Evolutionary conservation across 2,113 vertebrate species (phyloP).

Genomic region (Tor tambroides): DNA sequence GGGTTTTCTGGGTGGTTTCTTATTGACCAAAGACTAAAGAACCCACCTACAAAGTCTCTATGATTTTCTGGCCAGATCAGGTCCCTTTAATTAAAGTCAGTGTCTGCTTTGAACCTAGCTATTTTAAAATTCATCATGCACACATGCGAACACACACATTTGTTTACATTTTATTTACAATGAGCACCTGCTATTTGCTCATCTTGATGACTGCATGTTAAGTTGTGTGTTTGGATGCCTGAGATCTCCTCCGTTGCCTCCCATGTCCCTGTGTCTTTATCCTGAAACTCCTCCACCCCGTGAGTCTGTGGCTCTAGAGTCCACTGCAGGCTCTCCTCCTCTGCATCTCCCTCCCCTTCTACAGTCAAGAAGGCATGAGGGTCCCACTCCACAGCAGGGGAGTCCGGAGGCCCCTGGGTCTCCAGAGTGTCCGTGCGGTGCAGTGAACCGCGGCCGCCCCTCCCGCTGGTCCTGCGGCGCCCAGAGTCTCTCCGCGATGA

Average conservation of each 20-base stretch:
- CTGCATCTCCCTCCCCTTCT: constrained; percentile 64
- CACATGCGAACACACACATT: neutral
- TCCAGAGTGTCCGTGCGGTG: constrained; percentile 75
- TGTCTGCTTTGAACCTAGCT: neutral
- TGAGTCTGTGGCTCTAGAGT: constrained; percentile 26
- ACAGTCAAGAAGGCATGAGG: constrained; percentile 60
- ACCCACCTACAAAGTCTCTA: neutral
- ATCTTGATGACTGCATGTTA: constrained; percentile 48
- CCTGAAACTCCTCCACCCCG: constrained; percentile 26
- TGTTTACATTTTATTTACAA: neutral
- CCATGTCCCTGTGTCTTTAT: constrained; percentile 33
- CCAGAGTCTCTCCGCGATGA: constrained; percentile 67
- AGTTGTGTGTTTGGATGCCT: constrained; percentile 21
- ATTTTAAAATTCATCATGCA: neutral
- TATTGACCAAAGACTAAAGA: neutral
- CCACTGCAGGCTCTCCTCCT: constrained; percentile 15
- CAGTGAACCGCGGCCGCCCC: constrained; percentile 65
- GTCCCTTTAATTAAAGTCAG: neutral
- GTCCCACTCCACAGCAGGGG: constrained; percentile 74
- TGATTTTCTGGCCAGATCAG: neutral
- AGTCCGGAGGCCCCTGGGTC: constrained; percentile 69
- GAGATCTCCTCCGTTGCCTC: constrained; percentile 45
- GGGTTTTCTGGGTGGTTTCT: neutral
- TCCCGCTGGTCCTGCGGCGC: constrained; percentile 66
- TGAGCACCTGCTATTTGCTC: constrained; percentile 11